Evolutionary conservation across 2,113 vertebrate genomes (phyloP).

Genomic region (Heptranchias perlo): DNA sequence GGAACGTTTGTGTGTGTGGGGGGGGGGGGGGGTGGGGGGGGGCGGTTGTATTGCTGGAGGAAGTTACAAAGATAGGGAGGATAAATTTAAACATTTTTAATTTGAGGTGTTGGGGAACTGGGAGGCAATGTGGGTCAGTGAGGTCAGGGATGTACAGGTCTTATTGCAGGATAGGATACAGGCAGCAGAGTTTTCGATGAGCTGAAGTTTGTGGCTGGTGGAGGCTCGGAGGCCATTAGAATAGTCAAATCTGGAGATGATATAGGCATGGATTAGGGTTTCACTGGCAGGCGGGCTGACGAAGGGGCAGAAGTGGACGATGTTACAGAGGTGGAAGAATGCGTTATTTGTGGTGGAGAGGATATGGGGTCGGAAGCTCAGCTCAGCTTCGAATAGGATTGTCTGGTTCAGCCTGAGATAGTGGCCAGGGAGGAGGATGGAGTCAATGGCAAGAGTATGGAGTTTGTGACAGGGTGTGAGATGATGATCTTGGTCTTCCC

Average conservation of each 20-base stretch:
- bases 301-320: too few species aligned
- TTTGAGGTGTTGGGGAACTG: not conserved
- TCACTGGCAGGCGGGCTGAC: not conserved
- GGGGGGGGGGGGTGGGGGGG: too few species aligned
- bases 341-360: not conserved
- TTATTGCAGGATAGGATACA: not conserved
- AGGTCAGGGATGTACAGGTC: not conserved
- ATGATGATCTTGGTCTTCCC: too few species aligned
- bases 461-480: too few species aligned
- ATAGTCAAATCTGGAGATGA: not conserved
- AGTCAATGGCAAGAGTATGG: too few species aligned
- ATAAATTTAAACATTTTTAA: not conserved
- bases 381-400: too few species aligned
- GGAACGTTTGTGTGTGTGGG: too few species aligned
- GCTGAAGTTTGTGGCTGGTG: not conserved
- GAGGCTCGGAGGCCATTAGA: not conserved
- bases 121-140: not conserved
- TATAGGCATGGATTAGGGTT: not conserved
- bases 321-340: not conserved
- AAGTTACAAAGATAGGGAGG: not conserved
- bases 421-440: too few species aligned
- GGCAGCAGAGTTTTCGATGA: not conserved
- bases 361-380: not conserved
- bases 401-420: too few species aligned
- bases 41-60: not conserved